Evolutionary conservation across 2,113 vertebrate species (phyloP), one percentile per base, ranked within the genome.

Genomic region (Pachypanchax playfairii): DNA sequence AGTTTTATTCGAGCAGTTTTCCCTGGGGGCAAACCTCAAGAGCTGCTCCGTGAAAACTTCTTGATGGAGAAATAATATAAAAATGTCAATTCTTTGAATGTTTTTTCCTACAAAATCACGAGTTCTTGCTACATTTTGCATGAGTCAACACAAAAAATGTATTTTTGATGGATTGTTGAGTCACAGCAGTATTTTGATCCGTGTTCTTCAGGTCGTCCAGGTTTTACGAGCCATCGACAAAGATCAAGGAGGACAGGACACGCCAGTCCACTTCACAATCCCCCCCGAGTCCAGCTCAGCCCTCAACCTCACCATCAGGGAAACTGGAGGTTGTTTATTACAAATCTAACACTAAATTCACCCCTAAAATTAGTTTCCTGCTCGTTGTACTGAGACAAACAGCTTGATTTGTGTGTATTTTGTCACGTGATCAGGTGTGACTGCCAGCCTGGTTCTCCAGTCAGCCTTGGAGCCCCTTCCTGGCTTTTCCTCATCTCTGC

Each of bases 291-390:
- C 90, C 76, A 75, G 86, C 3, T 73, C 80, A 1, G 84, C 92
- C n/a, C 89, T 93, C 42, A 95, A 96, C 86, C 91, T 96, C 82
- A 91, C 90, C 56, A 73, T 95, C 77, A 89, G 66, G 63, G 92
- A 94, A 57, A 89, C 89, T 50, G 90, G 85, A 91, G 94, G 94
- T 94, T 35, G 8, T 46, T 26, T 5, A 31, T 33, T 48, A 55
- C 50, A 48, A 59, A 50, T 26, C 24, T 29, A n/a, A 61, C 53
- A 29, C 50, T 17, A 5, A n/a, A 35, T 20, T 5, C 17, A 48
- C 4, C 10, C 33, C 47, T 60, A 18, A 33, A 9, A 28, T 29
- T 38, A 24, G 61, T 61, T 22, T 20, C 17, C 4, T 20, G 60
- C 3, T 21, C 26, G 33, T 21, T 59, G 61, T 53, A 57, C 14